A percentile compares a stretch with the other conserved stretches of the same genome.
phyloP scores from a whole-genome alignment of 2,888 invertebrate genomes.

The Caradrina clavipalpis region DNA sequence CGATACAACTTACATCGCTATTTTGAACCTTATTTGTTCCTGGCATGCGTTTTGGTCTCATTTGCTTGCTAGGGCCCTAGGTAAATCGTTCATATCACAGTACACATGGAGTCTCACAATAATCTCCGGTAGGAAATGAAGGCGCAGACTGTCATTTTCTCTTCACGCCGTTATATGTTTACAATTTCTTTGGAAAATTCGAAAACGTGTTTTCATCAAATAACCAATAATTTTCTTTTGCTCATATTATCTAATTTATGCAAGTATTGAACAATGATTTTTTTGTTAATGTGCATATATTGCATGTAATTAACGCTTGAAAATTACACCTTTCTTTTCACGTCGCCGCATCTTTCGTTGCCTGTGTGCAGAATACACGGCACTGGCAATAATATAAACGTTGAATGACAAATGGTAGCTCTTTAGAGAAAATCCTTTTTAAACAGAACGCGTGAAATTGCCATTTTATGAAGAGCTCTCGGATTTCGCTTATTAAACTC shows the following conservation, averaged over 20 bases:
- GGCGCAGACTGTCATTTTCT: conserved; percentile 60
- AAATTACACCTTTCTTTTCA: conserved; percentile 24
- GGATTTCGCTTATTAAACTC: conserved; percentile 69
- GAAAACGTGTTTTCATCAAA: conserved; percentile 19
- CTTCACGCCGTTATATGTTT: conserved; percentile 34
- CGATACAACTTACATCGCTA: no score
- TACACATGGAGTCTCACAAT: conserved; percentile 46
- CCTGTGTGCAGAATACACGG: conserved; percentile 34
- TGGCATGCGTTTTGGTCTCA: no score
- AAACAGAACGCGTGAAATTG: conserved; percentile 69
- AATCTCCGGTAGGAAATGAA: conserved; percentile 72
- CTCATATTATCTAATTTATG: conserved; percentile 15
- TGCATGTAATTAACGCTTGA: conserved; percentile 8
- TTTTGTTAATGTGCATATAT: conserved; percentile 2
- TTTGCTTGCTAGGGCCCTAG: no score
- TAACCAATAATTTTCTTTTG: conserved; percentile 9
- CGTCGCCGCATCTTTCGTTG: conserved; percentile 3
- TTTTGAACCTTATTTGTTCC: no score
- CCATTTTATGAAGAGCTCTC: conserved; percentile 73
- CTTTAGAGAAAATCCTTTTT: conserved; percentile 78
- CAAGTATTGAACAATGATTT: conserved; percentile 29
- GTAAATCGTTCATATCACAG: conserved; percentile 18
- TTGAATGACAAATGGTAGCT: conserved; percentile 75
- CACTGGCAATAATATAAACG: conserved; percentile 64
- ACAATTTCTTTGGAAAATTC: conserved; percentile 24